phyloP scores from a whole-genome alignment of 2,113 vertebrate species.

The Uropsilus gracilis region DNA sequence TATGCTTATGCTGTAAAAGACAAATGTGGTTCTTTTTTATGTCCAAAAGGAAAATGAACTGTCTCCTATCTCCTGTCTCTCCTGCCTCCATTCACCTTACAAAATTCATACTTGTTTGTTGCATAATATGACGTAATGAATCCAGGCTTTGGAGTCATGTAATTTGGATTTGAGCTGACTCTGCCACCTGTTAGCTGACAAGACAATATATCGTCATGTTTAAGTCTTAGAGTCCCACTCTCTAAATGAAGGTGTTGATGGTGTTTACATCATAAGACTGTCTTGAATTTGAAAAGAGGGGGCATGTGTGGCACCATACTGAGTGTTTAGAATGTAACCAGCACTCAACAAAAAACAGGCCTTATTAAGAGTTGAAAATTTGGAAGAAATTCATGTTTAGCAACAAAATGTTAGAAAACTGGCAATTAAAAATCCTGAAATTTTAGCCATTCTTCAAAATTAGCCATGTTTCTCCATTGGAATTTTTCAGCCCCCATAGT shows the following conservation, averaged over 20 bases:
- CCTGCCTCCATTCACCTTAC: not conserved
- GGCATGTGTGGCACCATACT: fast-evolving
- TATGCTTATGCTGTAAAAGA: not conserved
- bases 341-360: not conserved
- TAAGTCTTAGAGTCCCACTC: not conserved
- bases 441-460: not conserved
- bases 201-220: not conserved
- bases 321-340: not conserved
- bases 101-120: not conserved
- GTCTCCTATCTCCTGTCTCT: not conserved
- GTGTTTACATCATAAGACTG: not conserved
- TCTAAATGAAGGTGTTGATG: not conserved
- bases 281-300: not conserved
- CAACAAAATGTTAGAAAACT: not conserved
- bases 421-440: not conserved
- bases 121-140: not conserved
- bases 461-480: not conserved
- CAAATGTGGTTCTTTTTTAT: not conserved
- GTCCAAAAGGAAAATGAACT: not conserved
- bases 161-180: not conserved
- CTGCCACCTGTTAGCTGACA: not conserved
- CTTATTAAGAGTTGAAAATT: conserved; percentile 20
- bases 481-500: not conserved
- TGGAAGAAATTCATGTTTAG: conserved; percentile 32
- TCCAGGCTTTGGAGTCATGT: not conserved